Percentiles rank a stretch among this genome's conserved stretches.
Conservation (phyloP, 2,888 invertebrate genomes). For the Dexiosoma caninum region DNA sequence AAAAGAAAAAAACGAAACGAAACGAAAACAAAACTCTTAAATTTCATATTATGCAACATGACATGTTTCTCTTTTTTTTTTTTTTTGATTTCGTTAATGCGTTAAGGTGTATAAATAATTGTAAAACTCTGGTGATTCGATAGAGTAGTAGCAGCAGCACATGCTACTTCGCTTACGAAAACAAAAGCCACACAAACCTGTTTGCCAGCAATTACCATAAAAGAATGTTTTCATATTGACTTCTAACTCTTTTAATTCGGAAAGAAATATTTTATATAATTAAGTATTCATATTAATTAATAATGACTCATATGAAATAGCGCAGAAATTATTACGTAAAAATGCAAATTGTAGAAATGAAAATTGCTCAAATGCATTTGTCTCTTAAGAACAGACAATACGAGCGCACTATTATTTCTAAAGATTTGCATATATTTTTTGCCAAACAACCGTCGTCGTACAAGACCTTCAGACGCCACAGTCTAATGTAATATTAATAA, state of each 20-base stretch:
- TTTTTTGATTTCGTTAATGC: not conserved
- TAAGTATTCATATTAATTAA: slow-evolving; percentile 55
- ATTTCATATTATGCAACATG: slow-evolving; percentile 35
- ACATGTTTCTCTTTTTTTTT: not conserved
- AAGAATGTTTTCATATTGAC: not conserved
- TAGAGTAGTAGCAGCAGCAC: slow-evolving; percentile 26
- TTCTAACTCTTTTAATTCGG: not conserved
- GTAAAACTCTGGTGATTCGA: slow-evolving; percentile 17
- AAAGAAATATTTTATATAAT: slow-evolving; percentile 41
- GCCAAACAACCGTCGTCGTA: slow-evolving; percentile 13
- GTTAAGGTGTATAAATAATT: slow-evolving; percentile 22
- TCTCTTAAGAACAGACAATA: not conserved
- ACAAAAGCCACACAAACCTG: slow-evolving; percentile 47
- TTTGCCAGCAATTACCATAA: slow-evolving; percentile 43
- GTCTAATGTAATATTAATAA: slow-evolving; percentile 16
- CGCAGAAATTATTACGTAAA: not conserved
- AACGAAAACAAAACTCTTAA: not conserved
- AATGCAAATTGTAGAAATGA: slow-evolving; percentile 38
- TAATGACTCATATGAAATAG: slow-evolving; percentile 50
- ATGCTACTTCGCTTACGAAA: not conserved
- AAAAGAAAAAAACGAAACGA: slow-evolving; percentile 5
- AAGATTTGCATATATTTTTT: not conserved
- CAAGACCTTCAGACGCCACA: slow-evolving; percentile 64
- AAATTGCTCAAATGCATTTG: not conserved
- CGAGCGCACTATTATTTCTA: not conserved